A percentile compares a stretch with the other conserved stretches of the same genome.
phyloP scores from a whole-genome alignment of 2,888 invertebrate genomes.

The Amorpha juglandis region DNA sequence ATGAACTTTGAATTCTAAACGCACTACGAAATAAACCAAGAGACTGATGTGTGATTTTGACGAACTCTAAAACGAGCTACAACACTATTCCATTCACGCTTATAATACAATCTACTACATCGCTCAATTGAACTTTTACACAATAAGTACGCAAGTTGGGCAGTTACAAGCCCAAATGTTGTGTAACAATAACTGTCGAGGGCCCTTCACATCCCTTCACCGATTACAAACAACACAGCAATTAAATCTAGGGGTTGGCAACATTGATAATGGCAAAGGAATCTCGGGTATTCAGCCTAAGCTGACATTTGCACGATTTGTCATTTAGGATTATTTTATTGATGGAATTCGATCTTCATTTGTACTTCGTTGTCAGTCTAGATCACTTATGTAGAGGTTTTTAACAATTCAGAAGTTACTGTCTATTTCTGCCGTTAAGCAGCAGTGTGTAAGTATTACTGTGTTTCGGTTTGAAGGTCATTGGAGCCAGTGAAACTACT shows the following conservation, averaged over 20 bases:
- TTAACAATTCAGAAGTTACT: too few relatives aligned
- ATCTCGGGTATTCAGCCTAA: background rate
- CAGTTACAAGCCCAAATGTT: slow-evolving; percentile 17
- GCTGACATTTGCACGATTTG: background rate
- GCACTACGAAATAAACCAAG: background rate
- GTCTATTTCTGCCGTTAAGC: too few relatives aligned
- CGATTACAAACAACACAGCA: slow-evolving; percentile 4
- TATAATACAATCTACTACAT: slow-evolving; percentile 26
- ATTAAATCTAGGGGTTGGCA: background rate
- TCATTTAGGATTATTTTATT: too few relatives aligned
- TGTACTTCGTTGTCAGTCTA: too few relatives aligned
- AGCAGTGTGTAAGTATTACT: too few relatives aligned
- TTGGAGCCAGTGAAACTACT: too few relatives aligned
- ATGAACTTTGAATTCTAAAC: too few relatives aligned
- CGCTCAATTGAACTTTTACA: slow-evolving; percentile 28
- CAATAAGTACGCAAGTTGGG: slow-evolving; percentile 23
- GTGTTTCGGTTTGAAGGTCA: too few relatives aligned
- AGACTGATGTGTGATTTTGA: background rate
- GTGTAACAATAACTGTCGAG: slow-evolving; percentile 19
- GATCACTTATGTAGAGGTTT: too few relatives aligned
- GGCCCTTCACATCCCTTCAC: background rate
- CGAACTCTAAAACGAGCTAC: background rate
- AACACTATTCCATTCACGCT: background rate
- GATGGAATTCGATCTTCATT: too few relatives aligned
- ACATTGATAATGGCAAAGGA: slow-evolving; percentile 10